Evolutionary conservation across 2,113 vertebrate genomes (phyloP).

Genomic region (Lophius piscatorius): DNA sequence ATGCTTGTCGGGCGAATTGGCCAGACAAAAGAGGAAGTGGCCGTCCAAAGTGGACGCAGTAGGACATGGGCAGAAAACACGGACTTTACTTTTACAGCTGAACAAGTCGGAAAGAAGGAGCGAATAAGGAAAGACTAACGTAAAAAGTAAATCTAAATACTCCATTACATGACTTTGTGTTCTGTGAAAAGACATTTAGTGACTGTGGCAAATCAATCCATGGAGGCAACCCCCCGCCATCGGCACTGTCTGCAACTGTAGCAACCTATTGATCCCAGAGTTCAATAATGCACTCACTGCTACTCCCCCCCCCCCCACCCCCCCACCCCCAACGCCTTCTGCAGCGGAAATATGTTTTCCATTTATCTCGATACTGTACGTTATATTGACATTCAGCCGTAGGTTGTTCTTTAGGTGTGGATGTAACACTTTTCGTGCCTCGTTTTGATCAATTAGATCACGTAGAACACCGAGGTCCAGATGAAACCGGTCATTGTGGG

Average conservation of each 20-base stretch:
- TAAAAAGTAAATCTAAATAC: not conserved
- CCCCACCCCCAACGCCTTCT: constrained; percentile 18
- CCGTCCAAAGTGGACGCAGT: too few species aligned
- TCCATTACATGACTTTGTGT: not conserved
- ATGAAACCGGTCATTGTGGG: too few species aligned
- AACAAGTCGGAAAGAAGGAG: not conserved
- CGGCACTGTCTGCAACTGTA: constrained; percentile 29
- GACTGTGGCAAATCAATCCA: not conserved
- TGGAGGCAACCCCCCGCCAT: constrained; percentile 6
- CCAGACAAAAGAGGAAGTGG: not conserved
- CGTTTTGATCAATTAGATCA: not conserved
- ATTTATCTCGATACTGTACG: constrained; percentile 29
- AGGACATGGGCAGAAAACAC: too few species aligned
- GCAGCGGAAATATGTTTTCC: constrained; percentile 56
- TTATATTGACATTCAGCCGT: constrained; percentile 21
- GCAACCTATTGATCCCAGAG: constrained; percentile 62
- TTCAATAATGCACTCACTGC: constrained; percentile 60
- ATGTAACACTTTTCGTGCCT: not conserved
- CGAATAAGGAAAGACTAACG: not conserved
- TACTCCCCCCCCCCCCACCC: constrained; percentile 24
- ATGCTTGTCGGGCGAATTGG: not conserved
- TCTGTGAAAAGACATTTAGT: not conserved
- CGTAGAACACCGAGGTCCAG: not conserved
- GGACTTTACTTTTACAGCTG: too few species aligned
- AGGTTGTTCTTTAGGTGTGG: not conserved